Evolutionary conservation across 2,888 invertebrate species (phyloP), one percentile per base, ranked within the genome.

Genomic region (Lysandra bellargus): DNA sequence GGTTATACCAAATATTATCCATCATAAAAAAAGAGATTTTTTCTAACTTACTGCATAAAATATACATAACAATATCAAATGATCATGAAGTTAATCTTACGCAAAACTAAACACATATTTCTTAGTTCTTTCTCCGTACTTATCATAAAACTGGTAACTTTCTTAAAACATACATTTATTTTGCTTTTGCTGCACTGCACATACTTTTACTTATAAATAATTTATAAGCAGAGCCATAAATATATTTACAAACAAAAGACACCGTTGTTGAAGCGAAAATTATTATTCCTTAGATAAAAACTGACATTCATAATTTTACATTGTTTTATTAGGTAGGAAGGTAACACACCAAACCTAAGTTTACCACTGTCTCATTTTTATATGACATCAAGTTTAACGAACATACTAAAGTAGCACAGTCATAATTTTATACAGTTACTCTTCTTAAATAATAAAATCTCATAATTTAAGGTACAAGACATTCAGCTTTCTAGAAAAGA

Each of bases 201-300:
- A 37, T 69, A 69, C 69, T 69, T 69, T 69, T 69, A 69, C 69
- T 37, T 69, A 69, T 69, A 69, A 69, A 69, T 69, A 33, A 69
- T 69, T 69, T 69, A 69, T 69, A 69, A 69, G 4, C 64, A 30
- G 69, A 17, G 69, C 69, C 69, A 33, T 37, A 30, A 30, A 64
- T 30, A 30, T 30, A 69, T 69, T 33, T 69, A 69, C 69, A 69
- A 30, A 69, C 64, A 69, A 69, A 69, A 37, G 33, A 69, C 69
- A 69, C 69, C 69, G 37, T 37, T 37, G 4, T 14, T 14, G 1
- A 33, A 33, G 14, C 33, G 5, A 69, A 33, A 69, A 23, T 0
- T 33, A 14, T 33, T 17, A 37, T 5, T 69, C 33, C 14, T 64
- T 69, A 4, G 1, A 3, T 1, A 12, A 33, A 33, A 33, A 30